phyloP scores from a whole-genome alignment of 2,888 invertebrate genomes.

The Xestia sexstrigata region DNA sequence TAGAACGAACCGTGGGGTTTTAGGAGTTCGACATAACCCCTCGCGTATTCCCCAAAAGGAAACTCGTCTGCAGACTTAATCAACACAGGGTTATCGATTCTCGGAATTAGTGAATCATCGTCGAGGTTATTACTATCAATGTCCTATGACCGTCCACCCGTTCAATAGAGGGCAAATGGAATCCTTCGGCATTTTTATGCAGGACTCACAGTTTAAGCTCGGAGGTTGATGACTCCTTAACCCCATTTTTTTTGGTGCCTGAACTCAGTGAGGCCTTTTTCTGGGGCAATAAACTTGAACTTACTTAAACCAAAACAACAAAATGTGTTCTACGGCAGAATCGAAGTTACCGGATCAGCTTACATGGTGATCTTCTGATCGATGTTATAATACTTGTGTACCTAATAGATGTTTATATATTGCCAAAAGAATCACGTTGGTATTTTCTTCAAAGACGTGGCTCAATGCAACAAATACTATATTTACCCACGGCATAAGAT shows the following conservation, averaged over 20 bases:
- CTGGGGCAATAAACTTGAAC: not conserved
- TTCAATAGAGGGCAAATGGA: not conserved
- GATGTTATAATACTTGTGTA: too few relatives aligned
- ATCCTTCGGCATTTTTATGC: not conserved
- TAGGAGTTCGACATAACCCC: not conserved
- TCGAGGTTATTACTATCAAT: not conserved
- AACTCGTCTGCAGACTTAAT: not conserved
- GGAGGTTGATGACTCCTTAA: not conserved
- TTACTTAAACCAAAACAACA: not conserved
- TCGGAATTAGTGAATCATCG: not conserved
- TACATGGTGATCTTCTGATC: not conserved
- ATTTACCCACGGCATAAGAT: slow-evolving; percentile 22
- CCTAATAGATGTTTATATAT: not conserved
- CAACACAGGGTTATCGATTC: too few relatives aligned
- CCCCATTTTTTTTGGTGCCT: not conserved
- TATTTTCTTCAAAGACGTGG: not conserved
- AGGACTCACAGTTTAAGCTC: not conserved
- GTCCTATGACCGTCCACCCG: slow-evolving; percentile 1
- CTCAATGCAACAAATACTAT: slow-evolving; percentile 5
- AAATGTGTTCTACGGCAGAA: not conserved
- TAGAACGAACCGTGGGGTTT: not conserved
- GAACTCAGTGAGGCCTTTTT: not conserved
- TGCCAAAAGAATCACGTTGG: not conserved
- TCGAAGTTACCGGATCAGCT: not conserved
- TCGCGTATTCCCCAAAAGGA: not conserved